Base-by-base conservation (phyloP, 2,888 invertebrate genomes). In the Pecten maximus region DNA sequence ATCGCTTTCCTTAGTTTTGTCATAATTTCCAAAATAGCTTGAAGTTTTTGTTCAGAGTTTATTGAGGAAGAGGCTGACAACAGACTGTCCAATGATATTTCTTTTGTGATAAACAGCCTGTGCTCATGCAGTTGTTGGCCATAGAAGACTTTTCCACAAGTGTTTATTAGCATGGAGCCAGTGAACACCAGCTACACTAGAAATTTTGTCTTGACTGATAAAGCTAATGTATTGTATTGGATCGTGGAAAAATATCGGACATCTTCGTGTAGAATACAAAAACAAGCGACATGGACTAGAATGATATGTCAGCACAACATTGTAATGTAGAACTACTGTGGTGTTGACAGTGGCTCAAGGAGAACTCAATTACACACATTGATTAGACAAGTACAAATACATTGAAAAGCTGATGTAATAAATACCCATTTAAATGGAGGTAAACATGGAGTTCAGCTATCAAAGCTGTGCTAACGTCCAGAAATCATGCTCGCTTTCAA, bases 271-370 rank as follows among this genome's bases (percentile, higher is more conserved):
- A 35, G 74, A 74, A 35, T 74, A 74, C 74, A 2, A 35, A 28
- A 74, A 74, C 74, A 35, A 35, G 35, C 35, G 35, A 74, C 74
- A 54, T 74, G 74, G 28, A 35, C 10, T 15, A 28, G 2, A 28
- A 35, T 74, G 74, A 35, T 74, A 35, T 74, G 74, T 74, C 28
- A 74, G 28, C 74, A 35, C 74, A 16, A 10, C 28, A 28, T 8
- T 8, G 54, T 54, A 28, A 74, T 35, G 28, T 28, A 35, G 74
- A 28, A 28, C 23, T 74, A 35, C 35, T 74, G 28, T 10, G 12
- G 35, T 74, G 35, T 74, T 74, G 74, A 74, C 74, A 74, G 74
- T 74, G 74, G 28, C 74, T 74, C 60, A 60, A 60, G 35, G 35
- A 74, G 74, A 74, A 74, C 74, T 35, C 74, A 35, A 28, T 74